These are phyloP conservation scores for Epinotia nisella DNA, from an alignment of 2,888 invertebrate genomes.

Conservation along the genomic window DNA sequence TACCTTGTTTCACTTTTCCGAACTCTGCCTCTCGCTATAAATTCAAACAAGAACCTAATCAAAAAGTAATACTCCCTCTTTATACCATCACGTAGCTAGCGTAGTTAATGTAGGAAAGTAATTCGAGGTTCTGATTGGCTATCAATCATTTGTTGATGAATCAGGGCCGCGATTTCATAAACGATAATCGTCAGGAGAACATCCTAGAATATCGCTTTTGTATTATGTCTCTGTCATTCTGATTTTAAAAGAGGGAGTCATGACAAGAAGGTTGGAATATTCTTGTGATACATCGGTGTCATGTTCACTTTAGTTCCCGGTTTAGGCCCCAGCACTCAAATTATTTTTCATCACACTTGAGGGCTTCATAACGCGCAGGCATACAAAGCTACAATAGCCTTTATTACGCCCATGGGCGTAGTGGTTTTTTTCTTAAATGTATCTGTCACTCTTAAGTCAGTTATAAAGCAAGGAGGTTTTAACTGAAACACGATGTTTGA, in stretches of 20 bases:
- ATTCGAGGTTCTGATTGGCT: not conserved
- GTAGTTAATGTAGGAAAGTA: not conserved
- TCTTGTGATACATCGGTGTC: not conserved
- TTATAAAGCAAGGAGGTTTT: too few relatives aligned
- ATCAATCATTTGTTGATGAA: constrained; percentile 9
- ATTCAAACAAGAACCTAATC: constrained; percentile 54
- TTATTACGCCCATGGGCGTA: too few relatives aligned
- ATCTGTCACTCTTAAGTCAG: too few relatives aligned
- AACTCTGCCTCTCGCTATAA: constrained; percentile 20
- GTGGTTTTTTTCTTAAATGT: too few relatives aligned
- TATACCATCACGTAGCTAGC: not conserved
- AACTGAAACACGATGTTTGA: too few relatives aligned
- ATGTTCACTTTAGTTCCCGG: too few relatives aligned
- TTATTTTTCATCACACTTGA: too few relatives aligned
- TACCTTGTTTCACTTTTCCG: constrained; percentile 6
- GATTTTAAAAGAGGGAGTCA: not conserved
- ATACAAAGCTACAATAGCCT: too few relatives aligned
- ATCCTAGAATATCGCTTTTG: not conserved
- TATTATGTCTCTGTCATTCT: not conserved
- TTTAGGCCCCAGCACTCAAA: too few relatives aligned
- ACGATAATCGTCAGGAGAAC: not conserved
- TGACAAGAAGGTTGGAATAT: not conserved
- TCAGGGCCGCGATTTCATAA: not conserved
- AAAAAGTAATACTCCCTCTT: constrained; percentile 48
- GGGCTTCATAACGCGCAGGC: too few relatives aligned